phyloP scores from a whole-genome alignment of 2,888 invertebrate species.

The Stramonita haemastoma region DNA sequence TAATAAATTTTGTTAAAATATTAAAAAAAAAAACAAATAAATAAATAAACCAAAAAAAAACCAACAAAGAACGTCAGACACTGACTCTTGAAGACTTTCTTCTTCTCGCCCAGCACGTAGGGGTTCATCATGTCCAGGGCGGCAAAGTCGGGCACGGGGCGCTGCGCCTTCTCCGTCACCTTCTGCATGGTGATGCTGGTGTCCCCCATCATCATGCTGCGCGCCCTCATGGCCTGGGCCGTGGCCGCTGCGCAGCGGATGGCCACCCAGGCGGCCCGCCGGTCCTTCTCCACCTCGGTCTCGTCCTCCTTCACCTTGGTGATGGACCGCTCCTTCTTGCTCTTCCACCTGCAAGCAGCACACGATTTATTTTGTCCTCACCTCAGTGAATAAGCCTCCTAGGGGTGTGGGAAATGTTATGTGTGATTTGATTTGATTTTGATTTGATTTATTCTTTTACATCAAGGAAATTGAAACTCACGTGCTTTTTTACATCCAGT shows the following conservation, averaged over 20 bases:
- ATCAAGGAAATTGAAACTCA: no score
- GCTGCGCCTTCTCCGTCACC: constrained; percentile 49
- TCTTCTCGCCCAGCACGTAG: constrained; percentile 75
- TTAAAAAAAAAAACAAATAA: no score
- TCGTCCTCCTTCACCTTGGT: constrained; percentile 52
- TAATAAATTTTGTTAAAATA: no score
- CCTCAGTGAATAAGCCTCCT: no score
- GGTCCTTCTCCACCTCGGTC: constrained; percentile 66
- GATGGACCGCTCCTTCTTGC: constrained; percentile 57
- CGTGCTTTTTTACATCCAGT: no score
- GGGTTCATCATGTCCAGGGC: constrained; percentile 72
- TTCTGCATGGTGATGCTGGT: constrained; percentile 63
- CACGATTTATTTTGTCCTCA: not conserved
- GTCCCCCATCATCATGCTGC: constrained; percentile 69
- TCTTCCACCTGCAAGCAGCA: constrained; percentile 44
- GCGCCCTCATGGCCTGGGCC: constrained; percentile 66
- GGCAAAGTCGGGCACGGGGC: constrained; percentile 71
- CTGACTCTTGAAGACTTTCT: constrained; percentile 74
- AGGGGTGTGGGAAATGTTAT: no score
- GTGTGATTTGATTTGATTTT: no score
- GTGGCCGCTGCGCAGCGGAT: constrained; percentile 72
- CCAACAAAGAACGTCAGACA: not conserved
- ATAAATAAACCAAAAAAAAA: no score
- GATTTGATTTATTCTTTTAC: no score
- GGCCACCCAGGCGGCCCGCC: constrained; percentile 72